Conservation (phyloP, 1,140 invertebrate genomes). For the Drosophila auraria region DNA sequence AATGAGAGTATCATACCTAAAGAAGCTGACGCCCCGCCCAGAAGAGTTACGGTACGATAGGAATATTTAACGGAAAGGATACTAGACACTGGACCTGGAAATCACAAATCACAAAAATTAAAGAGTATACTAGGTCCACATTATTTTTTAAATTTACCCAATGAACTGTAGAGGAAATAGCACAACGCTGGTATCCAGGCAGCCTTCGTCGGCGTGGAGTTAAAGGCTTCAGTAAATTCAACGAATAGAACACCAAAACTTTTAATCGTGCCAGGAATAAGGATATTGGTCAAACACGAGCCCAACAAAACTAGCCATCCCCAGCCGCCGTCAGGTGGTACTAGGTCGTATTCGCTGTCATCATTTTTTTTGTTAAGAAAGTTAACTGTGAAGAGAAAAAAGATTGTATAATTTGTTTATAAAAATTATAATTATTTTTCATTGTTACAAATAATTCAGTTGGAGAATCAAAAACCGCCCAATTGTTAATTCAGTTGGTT, state of each 20-base stretch:
- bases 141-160: constrained; percentile 86
- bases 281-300: constrained; percentile 91
- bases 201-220: constrained; percentile 90
- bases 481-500: too few species aligned
- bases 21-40: constrained; percentile 93
- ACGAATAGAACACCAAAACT: constrained; percentile 94
- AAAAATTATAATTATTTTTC: too few species aligned
- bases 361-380: constrained; percentile 70
- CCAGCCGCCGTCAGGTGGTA: constrained; percentile 91
- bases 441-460: too few species aligned
- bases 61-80: constrained; percentile 95
- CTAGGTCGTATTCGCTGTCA: constrained; percentile 85
- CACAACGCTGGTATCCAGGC: constrained; percentile 93
- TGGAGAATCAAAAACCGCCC: too few species aligned
- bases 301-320: constrained; percentile 94
- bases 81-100: constrained; percentile 93
- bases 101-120: neutral
- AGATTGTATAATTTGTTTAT: too few species aligned
- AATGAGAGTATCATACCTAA: constrained; percentile 94
- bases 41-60: constrained; percentile 94
- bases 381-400: constrained; percentile 47
- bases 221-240: constrained; percentile 91
- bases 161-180: constrained; percentile 94
- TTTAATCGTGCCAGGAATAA: constrained; percentile 94
- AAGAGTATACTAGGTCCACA: neutral